phyloP scores from a whole-genome alignment of 2,797 vertebrate species.

The Falco berigora region DNA sequence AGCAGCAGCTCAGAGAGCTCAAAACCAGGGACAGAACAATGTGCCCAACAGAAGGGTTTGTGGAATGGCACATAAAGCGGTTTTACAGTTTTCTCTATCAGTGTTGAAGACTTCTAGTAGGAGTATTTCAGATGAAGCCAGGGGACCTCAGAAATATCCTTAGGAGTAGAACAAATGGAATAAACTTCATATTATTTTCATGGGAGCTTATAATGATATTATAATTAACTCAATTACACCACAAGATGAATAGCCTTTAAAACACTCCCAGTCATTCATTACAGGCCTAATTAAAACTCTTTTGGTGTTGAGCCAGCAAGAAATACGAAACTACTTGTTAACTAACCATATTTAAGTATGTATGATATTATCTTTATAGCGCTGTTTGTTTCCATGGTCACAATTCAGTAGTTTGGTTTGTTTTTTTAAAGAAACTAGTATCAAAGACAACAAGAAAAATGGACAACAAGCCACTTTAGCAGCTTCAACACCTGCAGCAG shows the following conservation, averaged over 20 bases:
- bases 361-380: neutral
- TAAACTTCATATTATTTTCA: constrained; percentile 23
- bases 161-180: constrained; percentile 2
- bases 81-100: neutral
- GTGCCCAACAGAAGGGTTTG: neutral
- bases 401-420: neutral
- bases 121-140: neutral
- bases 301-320: constrained; percentile 44
- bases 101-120: neutral
- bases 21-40: neutral
- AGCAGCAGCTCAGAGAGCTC: neutral
- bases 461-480: neutral
- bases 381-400: neutral
- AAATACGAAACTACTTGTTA: neutral
- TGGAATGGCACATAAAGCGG: neutral
- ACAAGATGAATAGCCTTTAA: constrained; percentile 55
- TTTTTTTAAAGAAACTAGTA: neutral
- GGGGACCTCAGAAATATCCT: neutral
- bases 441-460: neutral
- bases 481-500: constrained; percentile 34
- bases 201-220: constrained; percentile 50
- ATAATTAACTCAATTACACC: constrained; percentile 55
- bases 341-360: neutral
- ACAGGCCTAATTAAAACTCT: constrained; percentile 52
- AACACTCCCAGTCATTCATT: constrained; percentile 39